phyloP scores from a whole-genome alignment of 2,888 invertebrate genomes.

The Rhagonycha lutea region DNA sequence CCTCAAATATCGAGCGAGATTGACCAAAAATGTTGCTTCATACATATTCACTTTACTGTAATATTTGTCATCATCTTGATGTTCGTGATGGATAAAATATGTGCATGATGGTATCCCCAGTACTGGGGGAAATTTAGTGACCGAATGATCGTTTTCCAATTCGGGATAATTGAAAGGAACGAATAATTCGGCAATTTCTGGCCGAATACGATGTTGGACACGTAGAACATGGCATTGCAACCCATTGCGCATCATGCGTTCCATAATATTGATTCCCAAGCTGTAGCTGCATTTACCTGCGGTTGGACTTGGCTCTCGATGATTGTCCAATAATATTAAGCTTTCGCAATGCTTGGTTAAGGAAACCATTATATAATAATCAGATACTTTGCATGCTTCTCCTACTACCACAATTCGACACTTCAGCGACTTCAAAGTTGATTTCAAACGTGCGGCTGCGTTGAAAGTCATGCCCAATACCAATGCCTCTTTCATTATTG shows the following conservation, averaged over 20 bases:
- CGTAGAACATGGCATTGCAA: slow-evolving; percentile 63
- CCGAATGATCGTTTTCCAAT: slow-evolving; percentile 64
- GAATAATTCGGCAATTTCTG: slow-evolving; percentile 63
- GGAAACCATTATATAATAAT: no score
- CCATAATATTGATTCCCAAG: no score
- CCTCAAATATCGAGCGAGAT: slow-evolving; percentile 65
- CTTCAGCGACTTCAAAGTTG: no score
- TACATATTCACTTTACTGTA: slow-evolving; percentile 65
- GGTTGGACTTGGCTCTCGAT: no score
- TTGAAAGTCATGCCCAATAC: no score
- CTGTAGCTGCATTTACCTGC: no score
- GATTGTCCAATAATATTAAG: no score
- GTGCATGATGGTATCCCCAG: slow-evolving; percentile 65
- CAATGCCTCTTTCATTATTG: no score
- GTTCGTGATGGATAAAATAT: slow-evolving; percentile 69
- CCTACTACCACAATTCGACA: no score
- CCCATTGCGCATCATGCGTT: slow-evolving; percentile 71
- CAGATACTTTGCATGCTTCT: no score
- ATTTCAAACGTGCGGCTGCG: no score
- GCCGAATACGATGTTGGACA: slow-evolving; percentile 78
- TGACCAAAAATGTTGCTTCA: slow-evolving; percentile 67
- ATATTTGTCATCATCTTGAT: slow-evolving; percentile 61
- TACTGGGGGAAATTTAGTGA: slow-evolving; percentile 61
- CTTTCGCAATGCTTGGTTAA: no score
- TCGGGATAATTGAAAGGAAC: slow-evolving; percentile 70